phyloP scores from a whole-genome alignment of 2,888 invertebrate genomes.

The Pandemis corylana region DNA sequence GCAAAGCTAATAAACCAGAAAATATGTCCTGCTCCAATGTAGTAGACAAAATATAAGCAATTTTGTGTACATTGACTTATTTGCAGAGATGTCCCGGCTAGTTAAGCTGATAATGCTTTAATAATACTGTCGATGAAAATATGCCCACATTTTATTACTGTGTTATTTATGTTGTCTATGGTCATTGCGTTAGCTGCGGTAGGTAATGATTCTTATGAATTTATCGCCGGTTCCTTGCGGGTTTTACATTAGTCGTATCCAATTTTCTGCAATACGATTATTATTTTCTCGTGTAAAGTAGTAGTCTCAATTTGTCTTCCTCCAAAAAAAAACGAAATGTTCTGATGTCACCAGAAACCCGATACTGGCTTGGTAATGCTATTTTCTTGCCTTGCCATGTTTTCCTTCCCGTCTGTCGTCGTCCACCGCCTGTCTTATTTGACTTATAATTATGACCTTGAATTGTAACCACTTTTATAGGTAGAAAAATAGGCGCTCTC shows the following conservation, averaged over 20 bases:
- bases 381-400: neutral
- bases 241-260: too few species aligned
- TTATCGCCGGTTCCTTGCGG: too few species aligned
- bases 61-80: constrained; percentile 30
- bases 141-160: neutral
- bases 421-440: constrained; percentile 10
- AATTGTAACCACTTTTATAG: neutral
- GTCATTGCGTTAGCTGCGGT: too few species aligned
- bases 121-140: constrained; percentile 21
- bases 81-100: constrained; percentile 4
- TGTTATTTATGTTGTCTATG: neutral
- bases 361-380: neutral
- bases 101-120: constrained; percentile 29
- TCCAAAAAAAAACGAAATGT: constrained; percentile 10
- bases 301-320: neutral
- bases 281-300: too few species aligned
- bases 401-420: constrained; percentile 17
- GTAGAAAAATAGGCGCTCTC: neutral
- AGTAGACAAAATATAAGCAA: constrained; percentile 24
- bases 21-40: constrained; percentile 17
- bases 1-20: constrained; percentile 30
- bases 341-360: constrained; percentile 12
- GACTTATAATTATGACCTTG: neutral
- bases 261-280: too few species aligned
- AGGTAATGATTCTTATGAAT: too few species aligned